Percentiles rank a stretch among this genome's conserved stretches.
Conservation (phyloP, 2,888 invertebrate species). For the Nasonovia ribisnigri region DNA sequence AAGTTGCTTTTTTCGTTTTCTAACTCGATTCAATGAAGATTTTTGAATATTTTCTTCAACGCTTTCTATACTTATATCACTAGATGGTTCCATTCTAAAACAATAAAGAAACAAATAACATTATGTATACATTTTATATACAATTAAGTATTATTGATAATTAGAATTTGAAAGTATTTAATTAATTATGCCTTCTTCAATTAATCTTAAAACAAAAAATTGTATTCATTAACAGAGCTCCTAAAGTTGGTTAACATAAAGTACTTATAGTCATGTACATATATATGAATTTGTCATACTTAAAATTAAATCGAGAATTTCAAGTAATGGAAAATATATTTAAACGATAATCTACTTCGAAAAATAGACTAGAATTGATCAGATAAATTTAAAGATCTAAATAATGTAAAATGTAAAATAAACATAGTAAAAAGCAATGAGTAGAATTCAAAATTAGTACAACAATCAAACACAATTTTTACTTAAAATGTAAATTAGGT, state of each 20-base stretch:
- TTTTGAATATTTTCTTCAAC: slow-evolving; percentile 49
- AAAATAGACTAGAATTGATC: background rate
- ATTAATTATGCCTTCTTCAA: too few relatives aligned
- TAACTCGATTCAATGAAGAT: slow-evolving; percentile 67
- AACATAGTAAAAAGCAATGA: background rate
- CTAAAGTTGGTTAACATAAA: background rate
- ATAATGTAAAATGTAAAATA: background rate
- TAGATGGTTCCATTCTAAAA: slow-evolving; percentile 54
- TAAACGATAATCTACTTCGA: background rate
- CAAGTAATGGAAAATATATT: background rate
- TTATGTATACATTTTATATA: background rate
- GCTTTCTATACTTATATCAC: slow-evolving; percentile 55
- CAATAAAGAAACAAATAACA: background rate
- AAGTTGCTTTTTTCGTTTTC: slow-evolving; percentile 82
- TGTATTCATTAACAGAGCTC: background rate
- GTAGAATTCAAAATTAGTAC: background rate
- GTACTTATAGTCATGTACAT: too few relatives aligned
- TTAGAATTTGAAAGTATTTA: background rate
- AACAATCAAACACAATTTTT: too few relatives aligned
- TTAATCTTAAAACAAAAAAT: too few relatives aligned
- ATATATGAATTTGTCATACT: background rate
- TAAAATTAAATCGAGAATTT: background rate
- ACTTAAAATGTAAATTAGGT: too few relatives aligned
- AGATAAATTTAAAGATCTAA: background rate
- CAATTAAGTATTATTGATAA: background rate